phyloP scores from a whole-genome alignment of 92 coral and sea anemone species.

The Micromussa lordhowensis region DNA sequence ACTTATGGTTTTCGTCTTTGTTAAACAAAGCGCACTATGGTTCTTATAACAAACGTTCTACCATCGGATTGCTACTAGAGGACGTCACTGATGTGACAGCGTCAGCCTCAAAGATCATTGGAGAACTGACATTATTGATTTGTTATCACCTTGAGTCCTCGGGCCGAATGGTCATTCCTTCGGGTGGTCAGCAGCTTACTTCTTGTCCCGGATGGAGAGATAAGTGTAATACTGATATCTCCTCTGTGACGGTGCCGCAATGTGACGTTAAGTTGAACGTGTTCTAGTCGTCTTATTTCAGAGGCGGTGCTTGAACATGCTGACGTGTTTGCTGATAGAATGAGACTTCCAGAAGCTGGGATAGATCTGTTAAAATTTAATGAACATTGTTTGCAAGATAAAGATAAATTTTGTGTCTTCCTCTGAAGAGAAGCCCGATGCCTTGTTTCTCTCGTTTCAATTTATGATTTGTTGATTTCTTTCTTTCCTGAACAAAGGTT shows the following conservation, averaged over 20 bases:
- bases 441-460: too few relatives aligned
- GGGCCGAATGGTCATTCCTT: slow-evolving; percentile 84
- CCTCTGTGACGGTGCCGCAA: slow-evolving; percentile 87
- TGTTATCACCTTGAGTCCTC: slow-evolving; percentile 75
- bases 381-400: neutral
- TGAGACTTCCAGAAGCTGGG: slow-evolving; percentile 87
- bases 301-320: slow-evolving; percentile 73
- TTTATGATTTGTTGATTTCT: too few relatives aligned
- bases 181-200: slow-evolving; percentile 84
- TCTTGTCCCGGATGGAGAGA: slow-evolving; percentile 91
- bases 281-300: slow-evolving; percentile 77
- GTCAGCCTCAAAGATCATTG: neutral
- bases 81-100: neutral
- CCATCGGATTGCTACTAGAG: neutral
- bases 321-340: slow-evolving; percentile 78
- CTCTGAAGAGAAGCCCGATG: neutral
- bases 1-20: neutral
- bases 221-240: slow-evolving; percentile 73
- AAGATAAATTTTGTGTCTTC: neutral
- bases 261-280: slow-evolving; percentile 81
- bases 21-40: too few relatives aligned
- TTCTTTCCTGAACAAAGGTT: too few relatives aligned
- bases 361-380: slow-evolving; percentile 50
- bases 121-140: neutral
- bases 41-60: neutral